Base-by-base conservation (phyloP, 2,797 vertebrate species). In the Sebastes nivosus region DNA sequence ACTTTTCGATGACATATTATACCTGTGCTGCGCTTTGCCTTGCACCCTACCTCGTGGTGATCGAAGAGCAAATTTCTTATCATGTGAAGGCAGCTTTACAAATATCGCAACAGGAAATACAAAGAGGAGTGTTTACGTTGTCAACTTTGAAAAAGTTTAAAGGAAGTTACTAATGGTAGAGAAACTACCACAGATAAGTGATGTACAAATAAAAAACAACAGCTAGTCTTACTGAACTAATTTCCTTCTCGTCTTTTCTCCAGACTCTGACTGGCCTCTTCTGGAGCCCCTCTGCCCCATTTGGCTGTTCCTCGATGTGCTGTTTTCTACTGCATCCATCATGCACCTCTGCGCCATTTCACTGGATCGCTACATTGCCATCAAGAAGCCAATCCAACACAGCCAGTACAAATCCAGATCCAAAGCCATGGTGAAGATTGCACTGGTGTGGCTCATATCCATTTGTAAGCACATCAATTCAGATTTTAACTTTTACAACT, bases 291-390 rank as follows among this genome's bases (percentile, higher is more conserved):
- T 99, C 77, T 99, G 99, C 80, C 98, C 99, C 2, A 96, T 97
- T 84, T 99, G 99, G 99, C 95, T 99, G 85, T 99, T 99, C 91
- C 96, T 99, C 24, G 98, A 99, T 1, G 98, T 99, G 88, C 96
- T 99, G 86, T 99, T 99, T 92, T 99, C 98, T 77, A 99, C 99
- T 1, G 98, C 99, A 29, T 99, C 99, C 85, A 99, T 99, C 91
- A 98, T 99, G 97, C 99, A 99, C 83, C 96, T 99, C 75, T 99
- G 99, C 36, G 98, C 99, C 93, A 99, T 99, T 95, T 99, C 99
- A 32, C 94, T 99, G 84, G 99, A 99, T 92, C 98, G 98, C 72
- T 99, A 99, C 67, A 96, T 99, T 72, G 99, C 98, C 2, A 99
- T 99, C 89, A 99, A 99, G 95, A 99, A 96, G 93, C 99, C 99